These are phyloP conservation scores for Pocillopora verrucosa DNA, from an alignment of 64 coral and sea anemone species.

Conservation along the genomic window DNA sequence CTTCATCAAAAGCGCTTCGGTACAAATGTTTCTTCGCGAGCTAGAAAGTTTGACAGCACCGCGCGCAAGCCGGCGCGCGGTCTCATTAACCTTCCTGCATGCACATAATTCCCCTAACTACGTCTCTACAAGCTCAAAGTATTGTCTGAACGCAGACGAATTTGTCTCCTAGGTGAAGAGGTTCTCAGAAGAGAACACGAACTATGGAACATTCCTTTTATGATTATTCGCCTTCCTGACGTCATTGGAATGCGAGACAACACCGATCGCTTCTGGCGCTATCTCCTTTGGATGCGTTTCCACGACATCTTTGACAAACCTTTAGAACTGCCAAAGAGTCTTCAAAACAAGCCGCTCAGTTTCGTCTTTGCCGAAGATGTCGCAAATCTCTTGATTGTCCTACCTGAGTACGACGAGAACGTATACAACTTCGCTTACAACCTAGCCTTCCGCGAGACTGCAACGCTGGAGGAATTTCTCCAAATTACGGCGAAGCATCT, in stretches of 20 bases:
- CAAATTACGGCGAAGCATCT: slow-evolving; percentile 69
- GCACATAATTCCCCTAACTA: not conserved
- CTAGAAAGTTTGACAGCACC: too few relatives aligned
- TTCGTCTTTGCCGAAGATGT: slow-evolving; percentile 78
- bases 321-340: slow-evolving; percentile 46
- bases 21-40: too few relatives aligned
- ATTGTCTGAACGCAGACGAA: not conserved
- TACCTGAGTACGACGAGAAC: slow-evolving; percentile 45
- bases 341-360: slow-evolving; percentile 61
- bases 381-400: slow-evolving; percentile 45
- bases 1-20: too few relatives aligned
- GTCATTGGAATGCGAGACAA: slow-evolving; percentile 95
- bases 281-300: slow-evolving; percentile 86
- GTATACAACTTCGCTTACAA: slow-evolving; percentile 83
- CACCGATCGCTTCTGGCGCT: slow-evolving; percentile 89
- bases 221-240: slow-evolving; percentile 74
- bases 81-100: too few relatives aligned
- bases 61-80: too few relatives aligned
- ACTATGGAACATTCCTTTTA: slow-evolving; percentile 47
- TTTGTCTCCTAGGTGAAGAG: slow-evolving; percentile 42
- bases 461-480: slow-evolving; percentile 69
- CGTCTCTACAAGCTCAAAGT: not conserved
- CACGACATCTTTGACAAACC: slow-evolving; percentile 64
- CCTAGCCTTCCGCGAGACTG: slow-evolving; percentile 76
- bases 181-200: slow-evolving; percentile 57